phyloP scores from a whole-genome alignment of 2,113 vertebrate species.

The Tonatia bakeri region DNA sequence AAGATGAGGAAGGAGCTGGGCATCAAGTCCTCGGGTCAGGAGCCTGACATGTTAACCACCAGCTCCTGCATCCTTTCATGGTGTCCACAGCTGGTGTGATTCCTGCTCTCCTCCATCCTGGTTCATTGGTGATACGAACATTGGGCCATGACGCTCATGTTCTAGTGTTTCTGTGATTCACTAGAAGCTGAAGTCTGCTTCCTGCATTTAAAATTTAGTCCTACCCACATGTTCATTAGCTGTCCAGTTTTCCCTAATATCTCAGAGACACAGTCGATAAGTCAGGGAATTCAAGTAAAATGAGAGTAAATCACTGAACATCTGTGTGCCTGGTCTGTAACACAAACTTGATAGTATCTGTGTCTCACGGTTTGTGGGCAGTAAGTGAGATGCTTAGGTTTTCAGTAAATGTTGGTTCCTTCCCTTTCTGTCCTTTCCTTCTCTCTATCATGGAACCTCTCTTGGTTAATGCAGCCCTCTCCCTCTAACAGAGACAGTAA shows the following conservation, averaged over 20 bases:
- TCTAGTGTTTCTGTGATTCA: neutral
- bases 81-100: fast-evolving
- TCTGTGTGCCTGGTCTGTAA: neutral
- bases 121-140: no score
- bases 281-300: neutral
- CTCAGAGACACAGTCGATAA: neutral
- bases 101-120: neutral
- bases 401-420: neutral
- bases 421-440: neutral
- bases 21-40: neutral
- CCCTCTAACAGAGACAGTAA: neutral
- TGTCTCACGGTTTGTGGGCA: no score
- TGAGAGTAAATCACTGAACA: neutral
- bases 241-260: neutral
- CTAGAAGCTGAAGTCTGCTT: neutral
- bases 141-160: neutral
- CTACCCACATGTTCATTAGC: neutral
- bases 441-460: no score
- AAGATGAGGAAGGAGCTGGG: neutral
- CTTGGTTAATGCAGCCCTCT: neutral
- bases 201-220: neutral
- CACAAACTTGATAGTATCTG: neutral
- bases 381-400: neutral
- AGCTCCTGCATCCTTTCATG: neutral
- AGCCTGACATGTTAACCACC: fast-evolving